Evolutionary conservation across 2,113 vertebrate genomes (phyloP), one percentile per base, ranked within the genome.

Genomic region (Nothocercus julius): DNA sequence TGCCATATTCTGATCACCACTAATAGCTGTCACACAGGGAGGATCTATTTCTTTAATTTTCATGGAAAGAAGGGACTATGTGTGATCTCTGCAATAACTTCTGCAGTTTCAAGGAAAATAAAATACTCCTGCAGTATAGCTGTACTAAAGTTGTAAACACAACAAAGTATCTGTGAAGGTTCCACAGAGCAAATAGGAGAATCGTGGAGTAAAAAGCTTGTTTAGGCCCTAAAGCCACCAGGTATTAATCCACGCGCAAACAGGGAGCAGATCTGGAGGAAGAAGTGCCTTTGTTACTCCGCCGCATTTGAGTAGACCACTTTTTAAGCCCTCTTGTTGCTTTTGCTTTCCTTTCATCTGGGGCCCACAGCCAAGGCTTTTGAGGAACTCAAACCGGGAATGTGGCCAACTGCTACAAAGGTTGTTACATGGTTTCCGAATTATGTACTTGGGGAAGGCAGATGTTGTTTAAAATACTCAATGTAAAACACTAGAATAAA

Each of bases 331-430:
- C 76, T 92, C 88, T 93, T 89, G 74, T 79, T 95, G 76, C 82
- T 94, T 95, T 96, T 93, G 44, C 85, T 90, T 94, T 94, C 62
- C 92, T 96, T 96, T 96, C 92, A 94, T 95, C 87, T 92, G 78
- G 17, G 27, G 93, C 89, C 83, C 91, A 68, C 5, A 81, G 92
- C 94, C 92, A 96, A 93, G 28, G 93, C 96, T 96, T 97, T 96
- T 96, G 93, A 97, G 96, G 96, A 97, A 92, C 93, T 96, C 53
- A n/a, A 67, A 68, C 87, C 0, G 82, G 96, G 95, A 97, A 87
- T 0, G 1, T 9, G 45, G 93, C 95, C 96, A 97, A 94, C 90
- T 94, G 83, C 96, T 95, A 96, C 94, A 95, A 93, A 96, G 92
- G 92, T 96, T 93, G 82, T 90, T 94, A 75, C 77, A 87, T 21